Conservation (phyloP, 2,797 vertebrate species). For the Spizella passerina region DNA sequence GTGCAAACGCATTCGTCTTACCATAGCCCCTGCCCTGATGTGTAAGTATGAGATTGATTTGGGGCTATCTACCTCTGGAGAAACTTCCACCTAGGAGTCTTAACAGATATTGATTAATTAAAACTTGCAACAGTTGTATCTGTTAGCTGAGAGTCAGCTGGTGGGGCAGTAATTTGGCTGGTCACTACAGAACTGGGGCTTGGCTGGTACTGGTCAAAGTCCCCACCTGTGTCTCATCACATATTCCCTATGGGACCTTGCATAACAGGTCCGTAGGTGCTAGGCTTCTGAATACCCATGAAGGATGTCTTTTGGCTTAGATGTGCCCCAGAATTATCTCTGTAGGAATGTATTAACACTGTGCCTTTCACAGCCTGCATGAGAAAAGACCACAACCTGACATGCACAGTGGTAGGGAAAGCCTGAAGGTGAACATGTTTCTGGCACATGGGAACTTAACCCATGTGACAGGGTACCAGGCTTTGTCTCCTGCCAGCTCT, state of each 20-base stretch:
- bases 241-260: not conserved
- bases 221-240: accelerated
- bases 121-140: not conserved
- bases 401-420: not conserved
- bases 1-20: not conserved
- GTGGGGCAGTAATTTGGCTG: not conserved
- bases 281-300: not conserved
- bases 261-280: not conserved
- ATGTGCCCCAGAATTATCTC: not conserved
- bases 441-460: not conserved
- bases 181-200: not conserved
- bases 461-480: accelerated
- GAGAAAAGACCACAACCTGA: not conserved
- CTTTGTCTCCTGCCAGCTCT: accelerated
- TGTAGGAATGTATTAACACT: not conserved
- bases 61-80: not conserved
- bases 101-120: not conserved
- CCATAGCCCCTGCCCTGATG: not conserved
- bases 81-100: not conserved
- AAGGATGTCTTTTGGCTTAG: not conserved
- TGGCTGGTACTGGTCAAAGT: not conserved
- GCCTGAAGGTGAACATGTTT: not conserved
- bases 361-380: not conserved
- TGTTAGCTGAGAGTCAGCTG: not conserved
- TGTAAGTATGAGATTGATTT: not conserved